Evolutionary conservation across 2,797 vertebrate species (phyloP).

Genomic region (Columba guinea): DNA sequence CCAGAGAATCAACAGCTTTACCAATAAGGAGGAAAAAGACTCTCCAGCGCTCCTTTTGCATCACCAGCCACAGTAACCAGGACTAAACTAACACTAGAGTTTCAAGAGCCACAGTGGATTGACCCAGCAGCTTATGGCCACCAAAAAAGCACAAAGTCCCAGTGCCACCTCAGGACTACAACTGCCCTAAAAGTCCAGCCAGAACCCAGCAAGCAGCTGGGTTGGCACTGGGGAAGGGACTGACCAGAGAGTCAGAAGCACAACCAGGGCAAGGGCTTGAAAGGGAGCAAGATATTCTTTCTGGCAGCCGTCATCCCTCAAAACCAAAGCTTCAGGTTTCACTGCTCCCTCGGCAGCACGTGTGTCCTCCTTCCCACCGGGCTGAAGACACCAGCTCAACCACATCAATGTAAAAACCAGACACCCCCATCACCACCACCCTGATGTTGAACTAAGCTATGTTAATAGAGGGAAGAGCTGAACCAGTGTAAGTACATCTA

Average conservation of each 20-base stretch:
- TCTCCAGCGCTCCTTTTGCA: not conserved
- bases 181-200: fast-evolving
- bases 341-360: not conserved
- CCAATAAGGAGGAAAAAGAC: not conserved
- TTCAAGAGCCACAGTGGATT: not conserved
- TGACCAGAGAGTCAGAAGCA: not conserved
- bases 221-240: not conserved
- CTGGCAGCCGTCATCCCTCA: not conserved
- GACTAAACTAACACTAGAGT: not conserved
- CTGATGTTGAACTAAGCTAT: not conserved
- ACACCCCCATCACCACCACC: fast-evolving
- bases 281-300: not conserved
- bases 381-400: fast-evolving
- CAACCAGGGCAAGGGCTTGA: not conserved
- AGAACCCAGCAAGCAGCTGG: not conserved
- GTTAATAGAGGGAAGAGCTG: not conserved
- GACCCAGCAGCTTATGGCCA: fast-evolving
- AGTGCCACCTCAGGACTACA: not conserved
- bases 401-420: not conserved
- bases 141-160: not conserved
- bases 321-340: not conserved
- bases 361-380: not conserved
- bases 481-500: not conserved
- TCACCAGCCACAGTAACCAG: not conserved
- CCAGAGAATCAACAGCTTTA: not conserved